Percentiles rank a stretch among this genome's conserved stretches.
These are phyloP conservation scores for Noctuana brunneofusca DNA, from an alignment of 2,888 invertebrate genomes.

Conservation along the genomic window DNA sequence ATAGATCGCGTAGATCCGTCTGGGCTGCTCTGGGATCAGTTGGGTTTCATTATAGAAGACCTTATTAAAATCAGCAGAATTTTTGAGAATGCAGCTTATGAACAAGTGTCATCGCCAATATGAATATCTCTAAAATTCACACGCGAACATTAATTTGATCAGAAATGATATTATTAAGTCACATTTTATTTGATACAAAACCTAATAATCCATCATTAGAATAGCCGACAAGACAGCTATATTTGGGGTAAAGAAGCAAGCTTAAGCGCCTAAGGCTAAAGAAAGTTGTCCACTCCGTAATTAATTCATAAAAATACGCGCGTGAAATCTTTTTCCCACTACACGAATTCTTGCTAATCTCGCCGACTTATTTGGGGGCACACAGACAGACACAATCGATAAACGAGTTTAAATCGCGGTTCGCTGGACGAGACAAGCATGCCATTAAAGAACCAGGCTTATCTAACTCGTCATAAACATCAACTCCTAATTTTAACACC, in stretches of 20 bases:
- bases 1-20: conserved; percentile 23
- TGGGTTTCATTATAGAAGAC: not conserved
- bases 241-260: conserved; percentile 6
- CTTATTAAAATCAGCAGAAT: too few relatives aligned
- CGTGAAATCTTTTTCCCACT: conserved; percentile 45
- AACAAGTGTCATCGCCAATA: too few relatives aligned
- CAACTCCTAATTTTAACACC: conserved; percentile 35
- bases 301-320: conserved; percentile 46
- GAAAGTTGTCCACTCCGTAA: conserved; percentile 35
- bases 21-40: not conserved
- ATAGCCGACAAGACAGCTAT: not conserved
- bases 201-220: conserved; percentile 10
- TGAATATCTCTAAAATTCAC: too few relatives aligned
- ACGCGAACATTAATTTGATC: too few relatives aligned
- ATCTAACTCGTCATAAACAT: conserved; percentile 36
- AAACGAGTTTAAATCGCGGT: conserved; percentile 75
- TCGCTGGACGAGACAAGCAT: conserved; percentile 70
- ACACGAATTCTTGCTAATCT: conserved; percentile 54
- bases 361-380: conserved; percentile 58
- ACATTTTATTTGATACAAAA: not conserved
- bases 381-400: conserved; percentile 60
- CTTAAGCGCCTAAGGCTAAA: conserved; percentile 9
- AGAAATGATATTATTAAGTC: conserved; percentile 16
- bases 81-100: too few relatives aligned
- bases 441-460: conserved; percentile 57